Evolutionary conservation across 1,140 invertebrate genomes (phyloP), one percentile per base, ranked within the genome.

Genomic region (Ectropis grisescens): DNA sequence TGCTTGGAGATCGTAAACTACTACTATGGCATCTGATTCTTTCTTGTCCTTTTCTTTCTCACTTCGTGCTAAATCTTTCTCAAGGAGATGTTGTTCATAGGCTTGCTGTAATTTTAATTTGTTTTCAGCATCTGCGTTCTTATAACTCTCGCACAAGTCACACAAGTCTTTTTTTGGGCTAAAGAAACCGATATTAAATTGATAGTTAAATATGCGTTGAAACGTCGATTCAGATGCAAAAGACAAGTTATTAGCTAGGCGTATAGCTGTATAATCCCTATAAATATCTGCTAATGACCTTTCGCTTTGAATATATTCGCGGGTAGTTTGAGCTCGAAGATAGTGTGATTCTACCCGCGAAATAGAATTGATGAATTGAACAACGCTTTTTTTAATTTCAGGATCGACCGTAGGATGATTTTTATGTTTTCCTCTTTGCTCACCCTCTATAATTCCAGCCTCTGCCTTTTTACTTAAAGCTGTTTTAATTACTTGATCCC

Each of bases 91-190:
- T 11, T n/a, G 1, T 14, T 55, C 34, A 10, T 43, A 19, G 25
- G 38, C 13, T 19, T 31, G 26, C 37, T 54, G n/a, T 14, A 49
- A 29, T 15, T 15, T 1, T 0, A 15, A n/a, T 29, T 56, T 58
- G 33, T 64, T 46, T 41, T 60, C 40, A 12, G 13, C 15, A 57
- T 68, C 53, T 35, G 51, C 50, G 42, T 62, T 56, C 13, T 62
- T 40, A 35, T 47, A 74, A 11, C 43, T 28, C 11, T 53, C 51
- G 39, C 70, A 76, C 2, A 36, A 13, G 29, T 75, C 57, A 41
- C 69, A 81, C 14, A 60, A 54, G 31, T 75, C 68, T 42, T 81
- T 81, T n/a, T 75, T 76, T 4, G 67, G 65, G 13, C 33, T 47
- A 37, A 54, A 56, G 36, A 71, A 75, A 37, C 39, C 19, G 10